Base-by-base conservation (phyloP, 2,797 vertebrate genomes). In the Lepus oiostolus region DNA sequence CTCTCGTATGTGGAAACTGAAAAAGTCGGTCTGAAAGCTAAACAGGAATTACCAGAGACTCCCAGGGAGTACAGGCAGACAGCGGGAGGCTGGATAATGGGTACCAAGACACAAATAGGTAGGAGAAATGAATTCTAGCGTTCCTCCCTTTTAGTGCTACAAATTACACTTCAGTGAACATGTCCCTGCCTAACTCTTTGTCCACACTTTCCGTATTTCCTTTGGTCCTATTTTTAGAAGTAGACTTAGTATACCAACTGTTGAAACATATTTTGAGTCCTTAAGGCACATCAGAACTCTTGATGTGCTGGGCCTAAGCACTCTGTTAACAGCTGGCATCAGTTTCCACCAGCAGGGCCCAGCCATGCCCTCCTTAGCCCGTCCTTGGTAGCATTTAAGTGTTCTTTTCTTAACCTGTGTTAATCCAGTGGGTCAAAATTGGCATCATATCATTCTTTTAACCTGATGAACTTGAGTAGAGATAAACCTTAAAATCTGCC, bases 161-260 rank as follows among this genome's bases (percentile, higher is more conserved):
- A 87, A 82, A 80, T 87, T 28, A 93, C 6, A 72, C 32, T 60
- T 58, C 87, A 67, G 14, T 47, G 52, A 90, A 79, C 21, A 83
- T 42, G 62, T 70, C 38, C 13, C 47, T 86, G 32, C 9, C 52
- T 85, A 67, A 79, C 87, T 79, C 67, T 60, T 54, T 60, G 58
- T 19, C 52, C 11, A 38, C 7, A 47, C 67, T 92, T 95, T 86
- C 75, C 50, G 21, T 74, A 80, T 72, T 71, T 82, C 74, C 52
- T 32, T 50, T 26, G n/a, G 21, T 52, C 13, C 19, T 76, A 60
- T 47, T 90, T 83, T 72, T 81, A 75, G 35, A 91, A 88, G 24
- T 54, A 93, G 47, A 89, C 88, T 86, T 65, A 92, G 79, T 68
- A 60, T 87, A 83, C 24, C 72, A 95, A 87, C 19, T 13, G 26